Percentiles rank a stretch among this genome's conserved stretches.
These are phyloP conservation scores for Circaetus gallicus DNA, from an alignment of 2,113 vertebrate genomes.

Conservation along the genomic window DNA sequence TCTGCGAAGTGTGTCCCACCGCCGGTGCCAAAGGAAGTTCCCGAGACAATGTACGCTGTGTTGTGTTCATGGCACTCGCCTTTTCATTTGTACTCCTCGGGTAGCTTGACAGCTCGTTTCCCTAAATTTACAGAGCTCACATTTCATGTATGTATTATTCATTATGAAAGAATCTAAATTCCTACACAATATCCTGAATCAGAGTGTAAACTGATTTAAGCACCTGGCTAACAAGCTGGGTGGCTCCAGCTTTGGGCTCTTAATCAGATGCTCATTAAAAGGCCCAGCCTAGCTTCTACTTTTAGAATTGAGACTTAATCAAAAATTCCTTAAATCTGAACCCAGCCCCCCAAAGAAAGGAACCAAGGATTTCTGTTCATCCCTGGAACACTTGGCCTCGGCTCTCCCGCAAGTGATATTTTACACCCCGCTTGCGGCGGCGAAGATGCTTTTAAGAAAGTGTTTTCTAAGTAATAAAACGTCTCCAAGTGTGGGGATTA, in stretches of 20 bases:
- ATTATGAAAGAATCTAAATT: conserved; percentile 3
- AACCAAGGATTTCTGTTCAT: background rate
- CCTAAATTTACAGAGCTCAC: conserved; percentile 3
- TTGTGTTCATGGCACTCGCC: background rate
- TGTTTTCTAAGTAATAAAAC: conserved; percentile 45
- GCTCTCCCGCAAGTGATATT: background rate
- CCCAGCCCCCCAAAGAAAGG: background rate
- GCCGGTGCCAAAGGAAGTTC: conserved; percentile 47
- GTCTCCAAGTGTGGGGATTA: conserved; percentile 18
- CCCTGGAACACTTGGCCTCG: background rate
- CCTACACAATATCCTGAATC: background rate
- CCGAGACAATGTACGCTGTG: conserved; percentile 25
- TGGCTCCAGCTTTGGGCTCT: background rate
- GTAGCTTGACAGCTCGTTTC: conserved; percentile 19
- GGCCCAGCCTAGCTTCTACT: background rate
- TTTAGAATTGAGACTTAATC: background rate
- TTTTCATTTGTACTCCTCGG: background rate
- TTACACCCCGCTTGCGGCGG: fast-evolving
- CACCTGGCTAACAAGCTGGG: background rate
- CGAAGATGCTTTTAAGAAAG: background rate
- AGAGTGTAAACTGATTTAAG: background rate
- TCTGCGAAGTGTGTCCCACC: conserved; percentile 27
- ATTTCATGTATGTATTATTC: conserved; percentile 23
- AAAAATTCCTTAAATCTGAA: background rate
- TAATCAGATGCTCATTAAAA: background rate